These are phyloP conservation scores for Hirudo medicinalis DNA, from an alignment of 1,140 invertebrate species.

Conservation along the genomic window DNA sequence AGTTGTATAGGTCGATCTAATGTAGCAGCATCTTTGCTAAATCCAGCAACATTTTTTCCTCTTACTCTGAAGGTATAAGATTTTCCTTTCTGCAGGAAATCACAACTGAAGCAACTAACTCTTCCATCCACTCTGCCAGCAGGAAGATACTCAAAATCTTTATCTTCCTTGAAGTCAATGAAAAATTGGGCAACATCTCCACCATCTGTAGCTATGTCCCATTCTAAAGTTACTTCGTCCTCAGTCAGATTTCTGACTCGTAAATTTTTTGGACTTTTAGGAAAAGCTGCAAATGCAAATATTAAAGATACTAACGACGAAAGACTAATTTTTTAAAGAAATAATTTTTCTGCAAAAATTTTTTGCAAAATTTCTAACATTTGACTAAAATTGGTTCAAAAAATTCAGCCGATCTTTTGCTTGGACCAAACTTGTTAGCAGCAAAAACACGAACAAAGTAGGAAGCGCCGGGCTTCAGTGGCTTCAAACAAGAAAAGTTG, in stretches of 20 bases:
- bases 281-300: background rate
- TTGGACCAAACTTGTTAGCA: conserved; percentile 12
- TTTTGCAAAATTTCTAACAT: background rate
- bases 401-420: conserved; percentile 11
- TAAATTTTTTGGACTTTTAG: conserved; percentile 6
- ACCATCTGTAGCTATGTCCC: background rate
- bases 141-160: background rate
- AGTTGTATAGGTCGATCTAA: conserved; percentile 7
- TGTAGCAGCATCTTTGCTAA: conserved; percentile 61
- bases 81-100: conserved; percentile 64
- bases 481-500: background rate
- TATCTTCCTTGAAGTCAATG: conserved; percentile 12
- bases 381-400: conserved; percentile 12
- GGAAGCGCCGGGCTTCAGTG: conserved; percentile 4
- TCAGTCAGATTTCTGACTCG: conserved; percentile 2
- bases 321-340: background rate
- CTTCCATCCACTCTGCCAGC: conserved; percentile 18
- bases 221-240: conserved; percentile 4
- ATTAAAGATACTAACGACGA: background rate
- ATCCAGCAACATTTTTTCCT: conserved; percentile 87
- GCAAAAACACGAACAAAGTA: conserved; percentile 20
- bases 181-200: conserved; percentile 5
- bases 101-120: conserved; percentile 4
- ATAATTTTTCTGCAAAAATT: background rate
- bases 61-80: conserved; percentile 96